These are phyloP conservation scores for Hystrix brachyura DNA, from an alignment of 2,113 vertebrate genomes.

Conservation along the genomic window DNA sequence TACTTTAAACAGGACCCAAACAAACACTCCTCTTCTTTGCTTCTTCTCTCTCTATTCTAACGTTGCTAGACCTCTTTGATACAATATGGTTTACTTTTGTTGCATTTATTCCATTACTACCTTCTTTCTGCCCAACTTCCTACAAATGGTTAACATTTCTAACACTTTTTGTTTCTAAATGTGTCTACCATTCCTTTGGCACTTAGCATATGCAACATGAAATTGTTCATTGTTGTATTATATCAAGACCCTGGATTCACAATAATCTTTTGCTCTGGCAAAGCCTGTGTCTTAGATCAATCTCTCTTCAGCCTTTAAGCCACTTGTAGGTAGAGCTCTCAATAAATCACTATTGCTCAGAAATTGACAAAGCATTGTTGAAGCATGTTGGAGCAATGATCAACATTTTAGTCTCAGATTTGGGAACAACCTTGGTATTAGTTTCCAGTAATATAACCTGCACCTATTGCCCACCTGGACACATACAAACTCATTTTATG, in stretches of 20 bases:
- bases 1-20: conserved; percentile 6
- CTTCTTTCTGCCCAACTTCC: not conserved
- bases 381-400: not conserved
- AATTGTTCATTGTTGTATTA: conserved; percentile 39
- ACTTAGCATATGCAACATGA: not conserved
- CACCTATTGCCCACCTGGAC: not conserved
- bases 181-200: conserved; percentile 8
- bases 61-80: not conserved
- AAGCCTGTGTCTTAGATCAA: not conserved
- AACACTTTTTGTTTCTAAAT: not conserved
- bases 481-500: conserved; percentile 45
- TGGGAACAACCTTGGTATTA: not conserved
- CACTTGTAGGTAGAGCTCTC: conserved; percentile 16
- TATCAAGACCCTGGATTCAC: not conserved
- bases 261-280: conserved; percentile 6
- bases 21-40: not conserved
- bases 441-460: not conserved
- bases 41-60: conserved; percentile 11
- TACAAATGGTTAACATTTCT: not conserved
- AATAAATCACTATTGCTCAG: not conserved
- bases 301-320: not conserved
- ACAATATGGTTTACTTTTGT: conserved; percentile 22
- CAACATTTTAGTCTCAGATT: conserved; percentile 43
- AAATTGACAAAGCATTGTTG: conserved; percentile 7
- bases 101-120: conserved; percentile 20